Evolutionary conservation across 2,888 invertebrate species (phyloP), one percentile per base, ranked within the genome.

Genomic region (Pterostichus madidus): DNA sequence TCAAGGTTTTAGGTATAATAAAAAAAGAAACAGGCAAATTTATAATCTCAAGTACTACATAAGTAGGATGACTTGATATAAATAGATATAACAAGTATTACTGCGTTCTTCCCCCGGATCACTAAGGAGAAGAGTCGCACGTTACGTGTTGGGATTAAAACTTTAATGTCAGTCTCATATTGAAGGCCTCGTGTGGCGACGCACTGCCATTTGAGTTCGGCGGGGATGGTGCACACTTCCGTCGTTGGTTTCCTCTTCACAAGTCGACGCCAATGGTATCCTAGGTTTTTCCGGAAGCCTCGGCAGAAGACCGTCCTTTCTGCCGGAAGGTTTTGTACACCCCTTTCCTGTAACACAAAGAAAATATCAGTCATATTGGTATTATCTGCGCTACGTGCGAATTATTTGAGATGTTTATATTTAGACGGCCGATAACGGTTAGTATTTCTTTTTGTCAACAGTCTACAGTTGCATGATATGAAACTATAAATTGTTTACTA

Each of bases 271-370:
- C 96, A 96, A 89, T 95, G 94, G 87, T 96, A 96, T 87, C 96
- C 95, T 87, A 96, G 93, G 90, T 96, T 96, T 90, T 96, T 96
- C 87, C 95, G 94, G 90, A 96, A 94, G 89, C 95, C 96, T 90
- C 95, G 94, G 85, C 92, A 92, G 90, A 96, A 95, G 88, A 95
- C 95, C 87, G 94, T 93, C 89, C 94, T 92, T 89, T 95, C 95
- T 87, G 91, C 87, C 83, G 91, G 90, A 84, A 92, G 87, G 87
- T 93, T 94, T 91, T 95, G 94, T 92, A 95, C 94, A 89, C 95
- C 92, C 90, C 94, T 93, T 91, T 96, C 95, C 96, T 96, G 92
- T 79, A 94, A 94, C 88, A 85, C 91, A 84, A 68, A 86, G 87
- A 82, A 84, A 11, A 71, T 46, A 71, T 71, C 17, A 71, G 17